Percentiles rank a stretch among this genome's conserved stretches.
phyloP scores from a whole-genome alignment of 2,888 invertebrate species.

The Heteromurus nitidus region DNA sequence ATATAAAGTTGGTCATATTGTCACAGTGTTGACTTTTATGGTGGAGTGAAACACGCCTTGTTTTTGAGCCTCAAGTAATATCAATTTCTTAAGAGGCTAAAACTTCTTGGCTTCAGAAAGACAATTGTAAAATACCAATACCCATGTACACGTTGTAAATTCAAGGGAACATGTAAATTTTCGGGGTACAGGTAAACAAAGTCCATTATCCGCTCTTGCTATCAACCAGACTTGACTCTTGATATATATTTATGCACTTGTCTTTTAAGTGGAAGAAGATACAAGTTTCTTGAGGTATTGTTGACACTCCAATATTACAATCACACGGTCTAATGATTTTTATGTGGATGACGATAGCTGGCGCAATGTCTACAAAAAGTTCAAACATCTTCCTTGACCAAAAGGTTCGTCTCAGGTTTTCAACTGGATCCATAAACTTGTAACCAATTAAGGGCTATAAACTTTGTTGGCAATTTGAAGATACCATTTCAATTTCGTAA shows the following conservation, averaged over 20 bases:
- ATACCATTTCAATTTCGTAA: slow-evolving; percentile 23
- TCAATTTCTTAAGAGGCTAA: too few relatives aligned
- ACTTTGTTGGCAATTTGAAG: slow-evolving; percentile 14
- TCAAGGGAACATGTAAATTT: slow-evolving; percentile 9
- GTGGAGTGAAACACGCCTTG: background rate
- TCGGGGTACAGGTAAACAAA: slow-evolving; percentile 27
- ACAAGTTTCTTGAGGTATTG: too few relatives aligned
- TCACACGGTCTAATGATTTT: slow-evolving; percentile 38
- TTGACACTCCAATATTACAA: slow-evolving; percentile 10
- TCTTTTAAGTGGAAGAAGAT: background rate
- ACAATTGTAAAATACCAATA: background rate
- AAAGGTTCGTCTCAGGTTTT: too few relatives aligned
- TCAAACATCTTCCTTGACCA: too few relatives aligned
- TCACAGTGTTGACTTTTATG: background rate
- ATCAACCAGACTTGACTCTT: background rate
- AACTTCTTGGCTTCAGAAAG: background rate
- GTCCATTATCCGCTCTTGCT: background rate
- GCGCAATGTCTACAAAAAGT: too few relatives aligned
- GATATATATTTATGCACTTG: background rate
- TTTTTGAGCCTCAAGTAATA: too few relatives aligned
- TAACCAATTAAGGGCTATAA: slow-evolving; percentile 44
- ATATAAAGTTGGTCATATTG: background rate
- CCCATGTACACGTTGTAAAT: slow-evolving; percentile 7
- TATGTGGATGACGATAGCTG: too few relatives aligned
- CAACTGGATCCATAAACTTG: slow-evolving; percentile 37